A percentile compares a stretch with the other conserved stretches of the same genome.
Conservation (phyloP, 53 echinoderm and acorn worm genomes). For the Holothuria leucospilota region DNA sequence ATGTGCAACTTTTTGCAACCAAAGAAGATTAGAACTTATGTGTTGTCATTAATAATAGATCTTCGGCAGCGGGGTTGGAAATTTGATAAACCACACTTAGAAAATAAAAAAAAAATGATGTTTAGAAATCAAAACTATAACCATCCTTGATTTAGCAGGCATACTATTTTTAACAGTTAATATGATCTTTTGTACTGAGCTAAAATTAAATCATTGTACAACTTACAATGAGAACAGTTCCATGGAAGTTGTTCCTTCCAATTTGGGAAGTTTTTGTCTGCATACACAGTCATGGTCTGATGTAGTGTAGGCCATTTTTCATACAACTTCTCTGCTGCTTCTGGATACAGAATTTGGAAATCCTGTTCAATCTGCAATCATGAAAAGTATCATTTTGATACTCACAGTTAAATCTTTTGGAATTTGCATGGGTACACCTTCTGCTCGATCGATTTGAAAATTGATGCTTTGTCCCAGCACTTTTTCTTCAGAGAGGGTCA, state of each 20-base stretch:
- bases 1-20: too few relatives aligned
- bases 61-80: too few relatives aligned
- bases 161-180: too few relatives aligned
- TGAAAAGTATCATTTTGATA: background rate
- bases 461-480: slow-evolving; percentile 44
- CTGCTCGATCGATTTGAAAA: slow-evolving; percentile 28
- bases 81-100: too few relatives aligned
- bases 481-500: slow-evolving; percentile 38
- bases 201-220: background rate
- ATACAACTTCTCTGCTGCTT: background rate
- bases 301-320: background rate
- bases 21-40: too few relatives aligned
- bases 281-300: background rate
- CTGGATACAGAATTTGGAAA: background rate
- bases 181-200: too few relatives aligned
- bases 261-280: slow-evolving; percentile 1
- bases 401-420: background rate
- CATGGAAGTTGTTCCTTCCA: slow-evolving; percentile 12
- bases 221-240: background rate
- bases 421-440: slow-evolving; percentile 44
- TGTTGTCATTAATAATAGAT: too few relatives aligned
- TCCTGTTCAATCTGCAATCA: slow-evolving; percentile 10
- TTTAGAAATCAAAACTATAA: too few relatives aligned
- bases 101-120: too few relatives aligned
- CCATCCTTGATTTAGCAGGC: too few relatives aligned